Conservation (phyloP, 2,113 vertebrate species). For the Rhea americana region DNA sequence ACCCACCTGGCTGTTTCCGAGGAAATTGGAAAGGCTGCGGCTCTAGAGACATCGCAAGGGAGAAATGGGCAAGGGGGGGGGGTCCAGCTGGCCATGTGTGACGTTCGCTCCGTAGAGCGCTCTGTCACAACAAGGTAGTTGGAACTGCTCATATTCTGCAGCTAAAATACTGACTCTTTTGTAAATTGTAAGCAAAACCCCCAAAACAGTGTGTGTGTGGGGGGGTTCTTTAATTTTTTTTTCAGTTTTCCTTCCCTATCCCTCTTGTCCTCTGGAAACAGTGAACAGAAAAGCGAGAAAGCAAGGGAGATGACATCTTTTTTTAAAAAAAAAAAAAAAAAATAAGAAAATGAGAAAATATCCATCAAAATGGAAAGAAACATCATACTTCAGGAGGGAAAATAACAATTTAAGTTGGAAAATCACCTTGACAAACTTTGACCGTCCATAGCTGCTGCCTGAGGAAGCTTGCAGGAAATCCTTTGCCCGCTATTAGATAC, state of each 20-base stretch:
- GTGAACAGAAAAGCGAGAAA: neutral
- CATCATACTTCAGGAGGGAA: neutral
- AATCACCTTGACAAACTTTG: neutral
- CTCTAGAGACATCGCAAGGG: neutral
- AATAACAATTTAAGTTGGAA: neutral
- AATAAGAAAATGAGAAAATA: conserved; percentile 1
- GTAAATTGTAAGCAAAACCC: no score
- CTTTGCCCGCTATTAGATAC: neutral
- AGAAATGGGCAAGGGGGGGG: neutral
- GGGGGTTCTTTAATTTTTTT: no score
- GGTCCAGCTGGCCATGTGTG: fast-evolving
- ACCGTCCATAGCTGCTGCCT: neutral
- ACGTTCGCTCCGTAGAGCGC: neutral
- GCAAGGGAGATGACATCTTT: neutral
- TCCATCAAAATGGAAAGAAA: neutral
- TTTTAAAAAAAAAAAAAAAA: no score
- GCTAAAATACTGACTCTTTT: no score
- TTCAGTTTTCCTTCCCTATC: neutral
- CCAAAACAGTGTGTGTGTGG: no score
- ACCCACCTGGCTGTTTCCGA: neutral
- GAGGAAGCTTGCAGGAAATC: neutral
- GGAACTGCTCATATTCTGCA: neutral
- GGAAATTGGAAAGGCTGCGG: neutral
- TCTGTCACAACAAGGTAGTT: neutral
- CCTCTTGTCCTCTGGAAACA: neutral